Conservation (phyloP, 2,113 vertebrate species). For the Neolamprologus kungweensis region DNA sequence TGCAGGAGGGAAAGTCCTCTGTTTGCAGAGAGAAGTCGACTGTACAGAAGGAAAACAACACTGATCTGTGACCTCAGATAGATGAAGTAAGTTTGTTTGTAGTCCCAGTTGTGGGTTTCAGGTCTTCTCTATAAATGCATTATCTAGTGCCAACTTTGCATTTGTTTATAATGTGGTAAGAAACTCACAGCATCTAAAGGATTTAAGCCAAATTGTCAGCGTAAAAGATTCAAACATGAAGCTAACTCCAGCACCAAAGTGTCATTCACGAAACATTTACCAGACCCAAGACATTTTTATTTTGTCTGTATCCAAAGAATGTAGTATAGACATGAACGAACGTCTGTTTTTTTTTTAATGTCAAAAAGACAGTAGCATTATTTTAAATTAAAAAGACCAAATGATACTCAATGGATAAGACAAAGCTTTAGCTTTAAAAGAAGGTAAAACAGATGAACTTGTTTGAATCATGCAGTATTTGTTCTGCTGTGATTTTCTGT, state of each 20-base stretch:
- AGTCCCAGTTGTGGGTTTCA: not conserved
- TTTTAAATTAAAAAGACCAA: not conserved
- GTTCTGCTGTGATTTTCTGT: not conserved
- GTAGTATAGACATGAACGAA: not conserved
- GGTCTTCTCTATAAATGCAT: not conserved
- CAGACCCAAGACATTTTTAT: not conserved
- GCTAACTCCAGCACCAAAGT: not conserved
- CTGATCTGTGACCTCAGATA: not conserved
- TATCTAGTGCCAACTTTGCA: not conserved
- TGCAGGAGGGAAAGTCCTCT: not conserved
- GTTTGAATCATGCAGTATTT: not conserved
- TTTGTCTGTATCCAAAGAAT: not conserved
- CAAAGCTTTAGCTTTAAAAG: not conserved
- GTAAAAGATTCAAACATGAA: not conserved
- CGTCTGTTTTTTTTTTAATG: not conserved
- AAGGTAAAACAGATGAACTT: not conserved
- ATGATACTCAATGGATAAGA: not conserved
- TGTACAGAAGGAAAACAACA: not conserved
- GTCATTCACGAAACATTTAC: not conserved
- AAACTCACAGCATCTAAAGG: rapidly evolving
- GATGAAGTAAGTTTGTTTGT: not conserved
- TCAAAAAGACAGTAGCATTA: not conserved
- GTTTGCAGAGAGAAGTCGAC: not conserved
- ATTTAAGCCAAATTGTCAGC: not conserved
- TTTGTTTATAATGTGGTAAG: not conserved